Evolutionary conservation across 1,140 invertebrate species (phyloP).

Genomic region (Drosophila albomicans): DNA sequence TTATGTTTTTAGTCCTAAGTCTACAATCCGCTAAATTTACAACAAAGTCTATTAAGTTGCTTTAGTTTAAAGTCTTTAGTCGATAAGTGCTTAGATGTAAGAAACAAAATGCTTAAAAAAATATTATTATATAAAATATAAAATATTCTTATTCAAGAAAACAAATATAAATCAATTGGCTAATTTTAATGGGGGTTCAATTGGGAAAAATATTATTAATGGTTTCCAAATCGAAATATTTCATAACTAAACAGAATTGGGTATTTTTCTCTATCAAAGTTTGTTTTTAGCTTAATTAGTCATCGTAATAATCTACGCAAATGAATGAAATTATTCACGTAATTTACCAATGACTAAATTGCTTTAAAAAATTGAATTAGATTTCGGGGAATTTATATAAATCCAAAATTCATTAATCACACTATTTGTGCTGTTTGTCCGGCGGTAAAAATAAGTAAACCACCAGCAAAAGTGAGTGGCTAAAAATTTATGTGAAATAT

Average conservation of each 20-base stretch:
- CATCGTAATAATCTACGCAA: no score
- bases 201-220: no score
- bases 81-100: constrained; percentile 42
- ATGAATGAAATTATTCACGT: no score
- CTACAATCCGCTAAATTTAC: constrained; percentile 1
- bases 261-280: no score
- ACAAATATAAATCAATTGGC: constrained; percentile 43
- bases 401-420: no score
- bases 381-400: not conserved
- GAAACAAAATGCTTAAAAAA: constrained; percentile 48
- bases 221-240: no score
- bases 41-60: constrained; percentile 49
- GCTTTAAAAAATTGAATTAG: no score
- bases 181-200: constrained; percentile 7
- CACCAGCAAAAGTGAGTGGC: constrained; percentile 16
- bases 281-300: no score
- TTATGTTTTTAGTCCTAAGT: constrained; percentile 34
- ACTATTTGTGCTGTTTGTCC: not conserved
- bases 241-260: no score
- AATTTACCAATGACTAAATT: no score
- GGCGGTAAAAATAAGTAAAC: constrained; percentile 1
- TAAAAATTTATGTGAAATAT: constrained; percentile 2
- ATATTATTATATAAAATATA: constrained; percentile 77
- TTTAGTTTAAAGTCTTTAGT: constrained; percentile 55
- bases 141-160: constrained; percentile 70